Base-by-base conservation (phyloP, 2,113 vertebrate genomes). In the Microcebus tavaratra region DNA sequence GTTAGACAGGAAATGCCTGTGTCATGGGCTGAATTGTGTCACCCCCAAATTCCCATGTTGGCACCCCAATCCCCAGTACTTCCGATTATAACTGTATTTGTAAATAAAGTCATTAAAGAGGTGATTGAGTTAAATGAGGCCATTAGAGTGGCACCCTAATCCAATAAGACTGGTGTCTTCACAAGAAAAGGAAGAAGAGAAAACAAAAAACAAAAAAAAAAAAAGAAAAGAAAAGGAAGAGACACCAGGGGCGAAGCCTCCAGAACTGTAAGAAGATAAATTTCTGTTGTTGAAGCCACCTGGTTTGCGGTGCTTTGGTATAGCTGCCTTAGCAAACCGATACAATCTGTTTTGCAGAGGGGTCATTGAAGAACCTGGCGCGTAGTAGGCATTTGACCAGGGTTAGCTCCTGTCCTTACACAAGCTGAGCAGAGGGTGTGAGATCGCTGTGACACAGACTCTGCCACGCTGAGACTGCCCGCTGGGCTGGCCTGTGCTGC, bases 361-460 rank as follows among this genome's bases (percentile, higher is more conserved):
- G 72, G 27, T 70, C 10, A 0, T 12, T 70, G 45, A 48, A 82
- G 27, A 94, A 36, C 17, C 59, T 89, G 36, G 21, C 12, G 13
- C 14, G 0, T 0, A 29, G 34, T 45, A 72, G 42, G 65, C 29
- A 0, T 67, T 48, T 57, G 25, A 80, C 87, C n/a, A 70, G 48
- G 36, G 76, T 50, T 50, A 63, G 53, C 23, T 31, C 9, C 50
- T 27, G 59, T 31, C 50, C 76, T 90, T 36, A 76, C 7, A 15
- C 12, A 34, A 3, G 55, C 2, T 1, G n/a, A 68, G 27, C 23
- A 78, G 45, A 59, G 59, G 59, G 4, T 1, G 0, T 31, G 12
- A 6, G 20, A 29, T 20, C 50, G n/a, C 25, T 7, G 23, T 12
- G 10, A 3, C 7, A 4, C 42, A 73, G 36, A 63, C 70, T 23